phyloP scores from a whole-genome alignment of 2,797 vertebrate genomes.

The Phyllotis vaccarum region DNA sequence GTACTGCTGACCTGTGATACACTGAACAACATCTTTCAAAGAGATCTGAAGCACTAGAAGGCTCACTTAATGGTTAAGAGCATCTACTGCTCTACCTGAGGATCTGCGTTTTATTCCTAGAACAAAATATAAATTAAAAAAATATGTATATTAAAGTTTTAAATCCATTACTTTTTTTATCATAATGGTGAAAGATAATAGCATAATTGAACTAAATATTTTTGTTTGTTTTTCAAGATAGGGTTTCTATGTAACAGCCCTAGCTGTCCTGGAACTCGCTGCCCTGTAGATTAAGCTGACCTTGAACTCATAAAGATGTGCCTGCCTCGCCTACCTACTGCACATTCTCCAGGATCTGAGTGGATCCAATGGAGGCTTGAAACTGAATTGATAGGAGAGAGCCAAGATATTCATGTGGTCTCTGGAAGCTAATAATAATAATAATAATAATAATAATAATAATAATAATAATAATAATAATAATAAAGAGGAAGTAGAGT shows the following conservation, averaged over 20 bases:
- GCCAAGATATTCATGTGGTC: neutral
- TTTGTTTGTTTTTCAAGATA: neutral
- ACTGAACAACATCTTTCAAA: neutral
- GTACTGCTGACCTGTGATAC: neutral
- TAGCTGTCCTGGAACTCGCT: too few relatives aligned
- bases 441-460: too few relatives aligned
- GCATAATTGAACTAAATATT: neutral
- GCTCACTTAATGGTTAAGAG: neutral
- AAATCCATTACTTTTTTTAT: constrained; percentile 13
- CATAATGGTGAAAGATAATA: neutral
- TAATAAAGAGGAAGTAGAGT: neutral
- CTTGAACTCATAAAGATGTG: too few relatives aligned
- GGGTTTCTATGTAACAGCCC: too few relatives aligned
- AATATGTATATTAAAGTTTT: neutral
- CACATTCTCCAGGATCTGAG: neutral
- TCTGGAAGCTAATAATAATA: neutral
- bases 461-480: too few relatives aligned
- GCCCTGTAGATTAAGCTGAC: too few relatives aligned
- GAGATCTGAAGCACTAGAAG: neutral
- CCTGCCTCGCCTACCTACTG: too few relatives aligned
- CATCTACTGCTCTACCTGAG: neutral
- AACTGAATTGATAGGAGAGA: neutral
- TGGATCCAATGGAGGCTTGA: neutral
- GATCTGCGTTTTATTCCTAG: neutral
- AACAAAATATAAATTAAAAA: neutral